Base-by-base conservation (phyloP, 2,113 vertebrate species). In the Chinchilla lanigera region DNA sequence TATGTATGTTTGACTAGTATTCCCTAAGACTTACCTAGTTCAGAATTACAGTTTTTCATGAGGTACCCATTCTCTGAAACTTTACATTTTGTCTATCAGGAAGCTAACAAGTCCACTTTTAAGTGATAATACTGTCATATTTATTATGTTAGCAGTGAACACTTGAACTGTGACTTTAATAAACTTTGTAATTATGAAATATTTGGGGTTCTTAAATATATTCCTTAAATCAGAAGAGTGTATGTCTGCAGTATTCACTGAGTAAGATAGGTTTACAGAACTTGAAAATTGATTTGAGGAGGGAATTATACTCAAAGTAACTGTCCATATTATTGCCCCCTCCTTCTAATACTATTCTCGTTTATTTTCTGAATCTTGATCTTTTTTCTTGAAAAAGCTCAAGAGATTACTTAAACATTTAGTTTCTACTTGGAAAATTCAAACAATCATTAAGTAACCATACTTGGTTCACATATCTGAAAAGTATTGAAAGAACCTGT, bases 91-190 rank as follows among this genome's bases (percentile, higher is more conserved):
- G 8, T 96, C 11, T 9, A 63, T 67, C 11, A 75, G n/a, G 41
- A 52, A 17, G 38, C 60, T 89, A 95, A 28, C 7, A 28, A 54
- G 11, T 65, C 58, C 52, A 58, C 71, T 89, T 90, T 78, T 86
- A 84, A 86, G 47, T 30, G 26, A 77, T 54, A 75, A 58, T 88
- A 44, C 89, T 52, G 9, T 85, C 71, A 13, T 86, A 1, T 89
- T 84, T 67, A 54, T 84, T 67, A 54, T 89, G 93, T 96, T 90
- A 35, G 75, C 92, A 84, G 33, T 77, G 22, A 91, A 78, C 26
- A 65, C 47, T 93, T 95, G 26, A 86, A 33, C 50, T 89, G 2
- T 93, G 41, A 60, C 14, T 90, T 89, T 87, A 87, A 81, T 52
- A 63, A 88, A 3, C 54, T 65, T 71, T 44, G 16, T 30, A 65